phyloP scores from a whole-genome alignment of 2,113 vertebrate genomes.

The Eurystomus gularis region DNA sequence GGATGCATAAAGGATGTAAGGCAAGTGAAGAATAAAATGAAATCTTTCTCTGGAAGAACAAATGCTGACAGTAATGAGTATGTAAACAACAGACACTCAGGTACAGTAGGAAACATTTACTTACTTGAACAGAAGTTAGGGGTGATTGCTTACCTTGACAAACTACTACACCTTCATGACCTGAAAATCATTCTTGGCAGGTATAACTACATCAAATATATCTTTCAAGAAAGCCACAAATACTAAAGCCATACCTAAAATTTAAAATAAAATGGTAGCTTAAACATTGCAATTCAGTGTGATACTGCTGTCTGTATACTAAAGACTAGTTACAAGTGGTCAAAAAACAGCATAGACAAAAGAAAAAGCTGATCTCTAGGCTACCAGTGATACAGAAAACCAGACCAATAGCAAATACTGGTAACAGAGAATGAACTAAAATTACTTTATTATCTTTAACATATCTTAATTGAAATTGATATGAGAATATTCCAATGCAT shows the following conservation, averaged over 20 bases:
- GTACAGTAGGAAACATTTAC: not conserved
- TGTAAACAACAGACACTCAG: not conserved
- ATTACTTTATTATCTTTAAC: not conserved
- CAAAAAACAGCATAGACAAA: not conserved
- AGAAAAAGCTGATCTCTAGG: not conserved
- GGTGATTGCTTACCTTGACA: not conserved
- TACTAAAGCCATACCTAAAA: not conserved
- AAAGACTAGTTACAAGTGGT: not conserved
- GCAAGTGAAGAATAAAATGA: not conserved
- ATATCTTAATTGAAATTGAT: not conserved
- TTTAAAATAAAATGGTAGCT: not conserved
- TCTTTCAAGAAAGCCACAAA: not conserved
- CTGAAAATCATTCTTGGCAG: not conserved
- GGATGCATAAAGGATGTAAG: not conserved
- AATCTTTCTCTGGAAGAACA: not conserved
- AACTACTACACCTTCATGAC: not conserved
- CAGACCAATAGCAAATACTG: not conserved
- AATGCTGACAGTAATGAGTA: not conserved
- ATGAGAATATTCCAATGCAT: not conserved
- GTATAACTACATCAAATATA: not conserved
- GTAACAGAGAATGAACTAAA: not conserved
- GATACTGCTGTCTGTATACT: not conserved
- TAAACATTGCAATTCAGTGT: not conserved
- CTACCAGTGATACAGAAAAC: not conserved
- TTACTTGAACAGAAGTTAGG: not conserved